phyloP scores from a whole-genome alignment of 2,888 invertebrate species.

The Protonemura montana region DNA sequence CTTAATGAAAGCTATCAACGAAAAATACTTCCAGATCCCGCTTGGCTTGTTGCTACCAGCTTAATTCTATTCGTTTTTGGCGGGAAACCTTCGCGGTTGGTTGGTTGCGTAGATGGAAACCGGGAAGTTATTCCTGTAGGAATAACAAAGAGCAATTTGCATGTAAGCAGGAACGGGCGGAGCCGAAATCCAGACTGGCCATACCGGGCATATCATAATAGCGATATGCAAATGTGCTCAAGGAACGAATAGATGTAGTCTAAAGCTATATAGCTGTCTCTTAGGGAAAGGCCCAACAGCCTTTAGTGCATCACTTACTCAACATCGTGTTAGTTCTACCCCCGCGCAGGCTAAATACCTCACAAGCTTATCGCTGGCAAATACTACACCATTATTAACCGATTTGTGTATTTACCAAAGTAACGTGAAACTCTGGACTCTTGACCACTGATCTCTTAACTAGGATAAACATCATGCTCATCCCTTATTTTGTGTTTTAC shows the following conservation, averaged over 20 bases:
- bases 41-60: neutral
- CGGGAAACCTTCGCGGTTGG: neutral
- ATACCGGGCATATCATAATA: neutral
- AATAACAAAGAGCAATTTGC: conserved; percentile 7
- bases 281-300: too few species aligned
- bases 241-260: neutral
- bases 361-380: too few species aligned
- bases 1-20: too few species aligned
- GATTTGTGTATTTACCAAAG: too few species aligned
- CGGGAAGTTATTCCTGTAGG: neutral
- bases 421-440: too few species aligned
- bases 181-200: neutral
- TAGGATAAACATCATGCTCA: too few species aligned
- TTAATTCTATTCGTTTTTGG: neutral
- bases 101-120: neutral
- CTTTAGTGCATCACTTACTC: too few species aligned
- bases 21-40: neutral
- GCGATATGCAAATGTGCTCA: neutral
- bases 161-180: conserved; percentile 12
- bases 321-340: too few species aligned
- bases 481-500: too few species aligned
- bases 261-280: neutral
- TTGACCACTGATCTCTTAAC: too few species aligned
- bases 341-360: too few species aligned
- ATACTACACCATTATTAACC: too few species aligned